These are phyloP conservation scores for Frieseomelitta varia DNA, from an alignment of 1,140 invertebrate species.

Conservation along the genomic window DNA sequence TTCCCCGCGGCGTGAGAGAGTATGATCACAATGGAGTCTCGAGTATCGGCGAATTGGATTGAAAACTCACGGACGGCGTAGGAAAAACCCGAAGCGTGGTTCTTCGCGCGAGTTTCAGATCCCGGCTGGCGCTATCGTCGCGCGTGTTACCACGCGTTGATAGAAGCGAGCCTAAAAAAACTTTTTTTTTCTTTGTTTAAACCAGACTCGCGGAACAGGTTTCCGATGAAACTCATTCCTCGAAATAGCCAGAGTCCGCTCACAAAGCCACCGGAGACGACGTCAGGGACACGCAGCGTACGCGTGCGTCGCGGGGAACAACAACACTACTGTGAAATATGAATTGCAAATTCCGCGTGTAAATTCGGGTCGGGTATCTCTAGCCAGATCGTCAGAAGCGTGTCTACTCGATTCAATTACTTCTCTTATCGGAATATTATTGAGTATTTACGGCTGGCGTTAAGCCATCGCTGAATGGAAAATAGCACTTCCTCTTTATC, in stretches of 20 bases:
- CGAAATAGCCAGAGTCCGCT: not conserved
- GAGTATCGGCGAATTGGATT: not conserved
- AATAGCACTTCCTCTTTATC: slow-evolving; percentile 21
- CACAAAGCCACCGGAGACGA: not conserved
- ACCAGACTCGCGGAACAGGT: not conserved
- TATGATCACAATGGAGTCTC: not conserved
- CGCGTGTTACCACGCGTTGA: not conserved
- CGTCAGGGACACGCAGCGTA: not conserved
- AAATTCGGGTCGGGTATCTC: slow-evolving; percentile 14
- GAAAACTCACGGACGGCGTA: not conserved
- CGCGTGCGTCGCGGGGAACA: not conserved
- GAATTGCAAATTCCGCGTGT: slow-evolving; percentile 40
- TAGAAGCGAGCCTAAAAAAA: not conserved
- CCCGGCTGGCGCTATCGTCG: too few relatives aligned
- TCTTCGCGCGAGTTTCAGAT: too few relatives aligned
- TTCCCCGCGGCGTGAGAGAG: not conserved
- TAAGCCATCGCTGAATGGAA: not conserved
- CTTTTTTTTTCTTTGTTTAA: too few relatives aligned
- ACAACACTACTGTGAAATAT: slow-evolving; percentile 14
- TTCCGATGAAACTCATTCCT: not conserved
- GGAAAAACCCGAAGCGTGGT: not conserved
- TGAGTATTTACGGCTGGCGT: slow-evolving; percentile 24
- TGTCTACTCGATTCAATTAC: slow-evolving; percentile 44
- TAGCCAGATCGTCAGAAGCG: not conserved
- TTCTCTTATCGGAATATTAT: slow-evolving; percentile 39